Percentiles rank a stretch among this genome's conserved stretches.
Conservation (phyloP, 2,113 vertebrate species). For the Oxyruncus cristatus region DNA sequence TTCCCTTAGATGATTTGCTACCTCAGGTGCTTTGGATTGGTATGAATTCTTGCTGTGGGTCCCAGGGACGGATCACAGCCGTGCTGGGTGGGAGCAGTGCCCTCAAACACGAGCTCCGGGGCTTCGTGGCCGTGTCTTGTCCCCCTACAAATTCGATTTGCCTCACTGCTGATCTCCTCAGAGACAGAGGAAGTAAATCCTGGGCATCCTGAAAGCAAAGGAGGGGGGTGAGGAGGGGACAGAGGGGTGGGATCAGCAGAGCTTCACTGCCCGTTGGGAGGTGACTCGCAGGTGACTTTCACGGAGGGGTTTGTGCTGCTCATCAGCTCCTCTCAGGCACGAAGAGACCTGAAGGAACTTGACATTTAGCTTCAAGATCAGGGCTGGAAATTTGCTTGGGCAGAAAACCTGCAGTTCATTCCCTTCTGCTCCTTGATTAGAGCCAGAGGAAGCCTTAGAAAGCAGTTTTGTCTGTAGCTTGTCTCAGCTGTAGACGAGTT, state of each 20-base stretch:
- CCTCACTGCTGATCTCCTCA: neutral
- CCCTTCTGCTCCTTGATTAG: neutral
- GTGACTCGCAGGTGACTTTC: neutral
- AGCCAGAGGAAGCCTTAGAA: neutral
- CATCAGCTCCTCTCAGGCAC: neutral
- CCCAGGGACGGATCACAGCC: neutral
- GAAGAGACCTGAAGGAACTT: neutral
- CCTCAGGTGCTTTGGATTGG: neutral
- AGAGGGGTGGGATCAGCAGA: neutral
- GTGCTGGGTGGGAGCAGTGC: neutral
- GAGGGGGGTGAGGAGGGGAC: neutral
- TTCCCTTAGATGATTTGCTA: neutral
- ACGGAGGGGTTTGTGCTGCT: neutral
- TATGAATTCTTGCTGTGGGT: neutral
- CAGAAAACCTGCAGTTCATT: neutral
- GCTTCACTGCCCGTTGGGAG: neutral
- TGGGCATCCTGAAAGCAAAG: neutral
- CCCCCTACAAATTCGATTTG: slow-evolving; percentile 4
- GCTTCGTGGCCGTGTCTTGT: neutral
- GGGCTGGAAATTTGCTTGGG: neutral
- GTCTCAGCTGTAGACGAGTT: neutral
- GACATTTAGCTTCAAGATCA: neutral
- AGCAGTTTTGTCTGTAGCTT: neutral
- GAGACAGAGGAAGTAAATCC: neutral
- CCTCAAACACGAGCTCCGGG: neutral